Evolutionary conservation across 2,888 invertebrate genomes (phyloP).

Genomic region (Ectemnius cavifrons): DNA sequence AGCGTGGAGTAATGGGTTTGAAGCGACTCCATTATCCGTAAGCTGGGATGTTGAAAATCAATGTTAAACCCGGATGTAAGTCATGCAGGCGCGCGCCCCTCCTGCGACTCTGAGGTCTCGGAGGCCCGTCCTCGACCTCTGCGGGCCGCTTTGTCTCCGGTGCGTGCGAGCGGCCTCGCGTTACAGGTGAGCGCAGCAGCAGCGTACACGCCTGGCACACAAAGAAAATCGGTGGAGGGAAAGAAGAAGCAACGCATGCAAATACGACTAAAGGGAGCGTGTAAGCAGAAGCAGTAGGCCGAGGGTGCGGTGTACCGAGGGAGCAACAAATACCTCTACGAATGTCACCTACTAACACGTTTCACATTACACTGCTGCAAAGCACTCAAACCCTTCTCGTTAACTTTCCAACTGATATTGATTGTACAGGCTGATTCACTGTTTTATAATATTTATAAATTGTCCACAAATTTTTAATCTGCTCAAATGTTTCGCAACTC

Average conservation of each 20-base stretch:
- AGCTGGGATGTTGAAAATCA: not conserved
- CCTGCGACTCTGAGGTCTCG: not conserved
- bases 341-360: not conserved
- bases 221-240: not conserved
- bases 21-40: no score
- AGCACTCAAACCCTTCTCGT: no score
- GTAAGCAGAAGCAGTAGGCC: not conserved
- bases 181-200: not conserved
- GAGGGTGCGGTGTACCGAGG: not conserved
- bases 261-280: not conserved
- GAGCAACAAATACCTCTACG: not conserved
- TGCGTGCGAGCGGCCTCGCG: not conserved
- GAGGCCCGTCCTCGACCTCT: slow-evolving; percentile 3
- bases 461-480: no score
- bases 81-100: slow-evolving; percentile 4
- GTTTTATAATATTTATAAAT: no score
- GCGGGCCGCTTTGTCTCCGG: not conserved
- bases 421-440: no score
- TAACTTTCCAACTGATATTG: no score
- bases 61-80: slow-evolving; percentile 10
- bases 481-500: no score
- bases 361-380: not conserved
- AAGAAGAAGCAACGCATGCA: not conserved
- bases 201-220: no score
- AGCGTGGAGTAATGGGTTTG: no score